Conservation (phyloP, 2,113 vertebrate species). For the Psittacula cyanocephala region DNA sequence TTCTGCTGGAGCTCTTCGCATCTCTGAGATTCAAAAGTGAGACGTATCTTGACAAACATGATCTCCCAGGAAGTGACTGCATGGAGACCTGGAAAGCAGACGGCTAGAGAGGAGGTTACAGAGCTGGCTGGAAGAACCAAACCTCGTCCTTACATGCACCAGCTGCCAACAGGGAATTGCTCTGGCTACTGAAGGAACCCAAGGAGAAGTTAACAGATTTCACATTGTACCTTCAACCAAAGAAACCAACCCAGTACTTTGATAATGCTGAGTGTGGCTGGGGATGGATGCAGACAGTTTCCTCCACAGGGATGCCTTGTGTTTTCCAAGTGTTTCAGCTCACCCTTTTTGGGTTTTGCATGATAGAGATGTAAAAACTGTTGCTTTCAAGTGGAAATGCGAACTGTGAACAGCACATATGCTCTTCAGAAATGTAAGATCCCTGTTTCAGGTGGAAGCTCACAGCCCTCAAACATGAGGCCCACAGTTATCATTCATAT, state of each 20-base stretch:
- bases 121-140: background rate
- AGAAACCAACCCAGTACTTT: background rate
- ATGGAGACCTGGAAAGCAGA: background rate
- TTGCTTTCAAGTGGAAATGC: background rate
- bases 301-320: background rate
- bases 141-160: background rate
- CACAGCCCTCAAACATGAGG: background rate
- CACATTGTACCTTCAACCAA: background rate
- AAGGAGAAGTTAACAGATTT: background rate
- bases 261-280: background rate
- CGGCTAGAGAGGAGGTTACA: background rate
- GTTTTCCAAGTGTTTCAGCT: background rate
- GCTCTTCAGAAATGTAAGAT: background rate
- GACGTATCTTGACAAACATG: background rate
- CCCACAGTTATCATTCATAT: background rate
- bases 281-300: background rate
- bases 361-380: background rate
- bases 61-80: background rate
- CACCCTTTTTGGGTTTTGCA: background rate
- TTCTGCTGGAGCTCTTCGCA: background rate
- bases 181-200: background rate
- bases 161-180: background rate
- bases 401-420: accelerated
- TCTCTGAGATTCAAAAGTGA: background rate
- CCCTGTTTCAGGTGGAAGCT: background rate